Percentiles rank a stretch among this genome's conserved stretches.
phyloP scores from a whole-genome alignment of 53 echinoderm and acorn worm species.

The Apostichopus leukothele region DNA sequence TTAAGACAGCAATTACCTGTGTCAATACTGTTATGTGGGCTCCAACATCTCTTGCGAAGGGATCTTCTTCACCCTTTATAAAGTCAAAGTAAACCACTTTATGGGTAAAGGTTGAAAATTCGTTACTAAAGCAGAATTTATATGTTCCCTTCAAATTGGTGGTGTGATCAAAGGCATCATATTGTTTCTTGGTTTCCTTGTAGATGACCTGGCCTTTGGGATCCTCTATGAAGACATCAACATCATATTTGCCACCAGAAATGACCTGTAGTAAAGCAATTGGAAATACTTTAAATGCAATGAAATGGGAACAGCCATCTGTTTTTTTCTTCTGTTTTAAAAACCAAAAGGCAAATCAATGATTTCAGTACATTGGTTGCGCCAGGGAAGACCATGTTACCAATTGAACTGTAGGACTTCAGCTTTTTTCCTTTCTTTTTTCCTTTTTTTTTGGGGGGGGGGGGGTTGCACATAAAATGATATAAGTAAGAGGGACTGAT shows the following conservation, averaged over 20 bases:
- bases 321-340: too few species aligned
- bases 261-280: conserved; percentile 71
- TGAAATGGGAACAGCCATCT: too few species aligned
- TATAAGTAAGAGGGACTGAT: too few species aligned
- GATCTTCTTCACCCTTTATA: conserved; percentile 84
- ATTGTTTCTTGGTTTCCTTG: conserved; percentile 94
- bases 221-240: conserved; percentile 74
- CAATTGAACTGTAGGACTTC: too few species aligned
- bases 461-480: too few species aligned
- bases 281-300: neutral
- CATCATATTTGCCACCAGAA: conserved; percentile 94
- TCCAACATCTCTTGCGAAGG: conserved; percentile 73
- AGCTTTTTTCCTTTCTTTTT: too few species aligned
- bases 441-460: too few species aligned
- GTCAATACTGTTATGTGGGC: conserved; percentile 91
- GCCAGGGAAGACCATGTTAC: too few species aligned
- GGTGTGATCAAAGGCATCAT: conserved; percentile 86
- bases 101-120: conserved; percentile 97
- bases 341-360: too few species aligned
- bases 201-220: conserved; percentile 74
- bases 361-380: too few species aligned
- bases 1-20: conserved; percentile 58
- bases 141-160: conserved; percentile 66
- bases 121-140: conserved; percentile 99
- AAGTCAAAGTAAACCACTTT: conserved; percentile 99